Percentiles rank a stretch among this genome's conserved stretches.
phyloP scores from a whole-genome alignment of 2,113 vertebrate genomes.

The Cnemophilus loriae region DNA sequence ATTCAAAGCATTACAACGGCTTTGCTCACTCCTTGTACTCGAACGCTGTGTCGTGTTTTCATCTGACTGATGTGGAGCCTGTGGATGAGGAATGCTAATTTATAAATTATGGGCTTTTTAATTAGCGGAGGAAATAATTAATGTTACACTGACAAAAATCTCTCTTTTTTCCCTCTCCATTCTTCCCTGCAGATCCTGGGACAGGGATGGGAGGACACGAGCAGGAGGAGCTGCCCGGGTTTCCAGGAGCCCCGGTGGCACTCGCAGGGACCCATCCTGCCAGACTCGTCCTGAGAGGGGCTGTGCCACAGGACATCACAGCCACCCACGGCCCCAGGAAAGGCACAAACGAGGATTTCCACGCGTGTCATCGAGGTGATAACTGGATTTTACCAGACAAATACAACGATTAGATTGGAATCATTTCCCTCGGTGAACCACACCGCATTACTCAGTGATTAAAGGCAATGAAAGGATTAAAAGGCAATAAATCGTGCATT shows the following conservation, averaged over 20 bases:
- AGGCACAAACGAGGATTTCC: neutral
- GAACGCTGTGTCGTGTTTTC: neutral
- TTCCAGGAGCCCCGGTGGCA: neutral
- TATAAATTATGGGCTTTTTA: neutral
- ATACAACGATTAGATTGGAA: neutral
- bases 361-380: neutral
- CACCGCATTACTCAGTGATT: neutral
- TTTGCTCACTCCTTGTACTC: neutral
- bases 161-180: rapidly evolving
- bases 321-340: rapidly evolving
- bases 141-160: neutral
- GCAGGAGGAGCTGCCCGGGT: neutral
- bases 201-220: rapidly evolving
- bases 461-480: neutral
- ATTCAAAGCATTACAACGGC: neutral
- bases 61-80: neutral
- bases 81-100: neutral
- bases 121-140: neutral
- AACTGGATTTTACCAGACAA: neutral
- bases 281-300: neutral
- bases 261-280: neutral
- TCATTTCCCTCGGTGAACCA: neutral
- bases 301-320: neutral
- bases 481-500: neutral
- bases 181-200: neutral